Evolutionary conservation across 2,113 vertebrate genomes (phyloP).

Genomic region (Xiphophorus couchianus): DNA sequence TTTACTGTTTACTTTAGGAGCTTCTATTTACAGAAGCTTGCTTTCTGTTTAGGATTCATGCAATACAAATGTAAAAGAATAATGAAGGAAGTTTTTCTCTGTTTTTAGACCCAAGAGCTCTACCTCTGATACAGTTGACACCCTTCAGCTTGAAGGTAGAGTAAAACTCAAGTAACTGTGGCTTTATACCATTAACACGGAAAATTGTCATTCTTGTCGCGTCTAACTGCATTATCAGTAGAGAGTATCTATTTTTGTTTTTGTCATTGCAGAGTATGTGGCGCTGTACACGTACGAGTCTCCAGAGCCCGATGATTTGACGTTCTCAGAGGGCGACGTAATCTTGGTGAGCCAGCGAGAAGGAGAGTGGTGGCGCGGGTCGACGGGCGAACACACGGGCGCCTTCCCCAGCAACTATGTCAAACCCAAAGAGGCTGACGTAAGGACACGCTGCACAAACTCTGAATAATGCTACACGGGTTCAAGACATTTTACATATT

Average conservation of each 20-base stretch:
- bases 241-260: not conserved
- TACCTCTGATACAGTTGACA: conserved; percentile 59
- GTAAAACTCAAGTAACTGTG: not conserved
- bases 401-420: conserved; percentile 96
- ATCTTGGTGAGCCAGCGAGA: conserved; percentile 91
- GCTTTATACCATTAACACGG: not conserved
- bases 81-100: conserved; percentile 18
- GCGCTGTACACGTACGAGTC: conserved; percentile 93
- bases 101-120: conserved; percentile 57
- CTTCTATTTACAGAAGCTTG: not conserved
- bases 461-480: not conserved
- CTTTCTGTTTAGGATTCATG: not conserved
- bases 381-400: conserved; percentile 85
- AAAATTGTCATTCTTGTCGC: too few relatives aligned
- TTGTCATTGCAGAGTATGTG: conserved; percentile 83
- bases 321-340: conserved; percentile 89
- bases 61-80: not conserved
- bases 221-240: not conserved
- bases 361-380: conserved; percentile 96
- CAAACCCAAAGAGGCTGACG: conserved; percentile 91
- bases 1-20: conserved; percentile 2
- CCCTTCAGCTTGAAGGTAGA: conserved; percentile 72
- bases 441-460: conserved; percentile 64
- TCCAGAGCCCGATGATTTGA: conserved; percentile 89
- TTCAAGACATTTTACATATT: not conserved